Percentiles rank a stretch among this genome's conserved stretches.
These are phyloP conservation scores for Anagrus nilaparvatae DNA, from an alignment of 1,140 invertebrate species.

Conservation along the genomic window DNA sequence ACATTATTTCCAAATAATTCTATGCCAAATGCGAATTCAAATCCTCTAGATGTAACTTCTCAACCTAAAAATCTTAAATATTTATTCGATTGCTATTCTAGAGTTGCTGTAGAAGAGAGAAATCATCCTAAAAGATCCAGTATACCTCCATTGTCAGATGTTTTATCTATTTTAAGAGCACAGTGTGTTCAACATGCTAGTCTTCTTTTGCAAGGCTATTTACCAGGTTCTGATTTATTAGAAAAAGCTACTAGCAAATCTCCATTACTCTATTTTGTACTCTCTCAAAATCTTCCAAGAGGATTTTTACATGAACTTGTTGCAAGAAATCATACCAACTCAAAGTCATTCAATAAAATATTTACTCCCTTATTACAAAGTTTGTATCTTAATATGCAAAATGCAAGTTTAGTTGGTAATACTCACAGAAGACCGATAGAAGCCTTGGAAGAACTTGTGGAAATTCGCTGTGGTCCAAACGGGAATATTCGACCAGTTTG, in stretches of 20 bases:
- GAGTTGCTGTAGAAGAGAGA: conserved; percentile 55
- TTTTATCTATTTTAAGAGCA: conserved; percentile 47
- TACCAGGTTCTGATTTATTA: conserved; percentile 36
- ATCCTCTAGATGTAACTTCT: conserved; percentile 31
- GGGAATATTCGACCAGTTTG: conserved; percentile 63
- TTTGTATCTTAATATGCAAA: conserved; percentile 56
- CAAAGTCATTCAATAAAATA: conserved; percentile 49
- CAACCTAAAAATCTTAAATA: conserved; percentile 45
- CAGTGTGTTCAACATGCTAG: conserved; percentile 54
- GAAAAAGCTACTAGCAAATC: conserved; percentile 25
- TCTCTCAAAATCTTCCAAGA: conserved; percentile 53
- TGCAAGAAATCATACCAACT: conserved; percentile 44
- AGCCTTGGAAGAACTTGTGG: conserved; percentile 56
- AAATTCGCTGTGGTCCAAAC: conserved; percentile 50
- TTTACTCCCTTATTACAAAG: conserved; percentile 63
- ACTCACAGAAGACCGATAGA: conserved; percentile 58
- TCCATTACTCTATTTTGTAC: conserved; percentile 51
- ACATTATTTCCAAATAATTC: conserved; percentile 22
- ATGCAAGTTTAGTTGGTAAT: conserved; percentile 59
- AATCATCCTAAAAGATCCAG: conserved; percentile 61
- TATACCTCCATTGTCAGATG: conserved; percentile 46
- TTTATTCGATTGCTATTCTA: conserved; percentile 56
- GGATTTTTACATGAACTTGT: conserved; percentile 60
- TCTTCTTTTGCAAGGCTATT: conserved; percentile 48
- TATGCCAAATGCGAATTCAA: conserved; percentile 17